Evolutionary conservation across 2,888 invertebrate species (phyloP).

Genomic region (Onchidella celtica): DNA sequence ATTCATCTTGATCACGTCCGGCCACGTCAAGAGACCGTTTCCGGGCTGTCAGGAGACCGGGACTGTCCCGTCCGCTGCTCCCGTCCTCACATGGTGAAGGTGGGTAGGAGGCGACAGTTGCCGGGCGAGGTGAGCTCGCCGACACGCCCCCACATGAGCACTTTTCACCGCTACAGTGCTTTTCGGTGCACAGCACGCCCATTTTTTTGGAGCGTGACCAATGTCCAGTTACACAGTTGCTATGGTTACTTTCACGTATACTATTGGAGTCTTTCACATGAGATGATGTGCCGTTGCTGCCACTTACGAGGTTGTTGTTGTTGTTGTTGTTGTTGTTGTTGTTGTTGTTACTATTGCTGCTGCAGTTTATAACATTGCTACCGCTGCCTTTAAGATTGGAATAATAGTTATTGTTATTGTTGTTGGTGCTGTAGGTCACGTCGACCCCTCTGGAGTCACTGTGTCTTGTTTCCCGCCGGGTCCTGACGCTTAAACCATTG

Average conservation of each 20-base stretch:
- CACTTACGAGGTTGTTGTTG: constrained; percentile 13
- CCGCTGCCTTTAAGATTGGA: constrained; percentile 42
- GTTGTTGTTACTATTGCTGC: too few relatives aligned
- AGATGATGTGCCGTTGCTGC: constrained; percentile 21
- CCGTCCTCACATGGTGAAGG: constrained; percentile 15
- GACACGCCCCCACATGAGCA: constrained; percentile 37
- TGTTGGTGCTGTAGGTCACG: constrained; percentile 5
- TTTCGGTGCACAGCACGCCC: constrained; percentile 49
- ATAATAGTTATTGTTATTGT: background rate
- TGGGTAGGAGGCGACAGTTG: constrained; percentile 35
- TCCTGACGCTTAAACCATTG: constrained; percentile 25
- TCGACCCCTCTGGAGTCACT: constrained; percentile 6
- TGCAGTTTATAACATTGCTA: background rate
- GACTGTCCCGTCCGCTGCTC: constrained; percentile 15
- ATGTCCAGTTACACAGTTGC: background rate
- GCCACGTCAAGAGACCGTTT: constrained; percentile 34
- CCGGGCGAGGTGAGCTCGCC: constrained; percentile 39
- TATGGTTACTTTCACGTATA: constrained; percentile 3
- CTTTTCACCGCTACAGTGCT: constrained; percentile 25
- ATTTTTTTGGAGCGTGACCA: constrained; percentile 4
- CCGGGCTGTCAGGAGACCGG: background rate
- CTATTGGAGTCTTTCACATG: constrained; percentile 3
- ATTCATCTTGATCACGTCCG: background rate
- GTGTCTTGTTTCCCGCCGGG: constrained; percentile 33
- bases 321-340: constrained; percentile 28